Evolutionary conservation across 2,888 invertebrate species (phyloP), one percentile per base, ranked within the genome.

Genomic region (Pocota personata): DNA sequence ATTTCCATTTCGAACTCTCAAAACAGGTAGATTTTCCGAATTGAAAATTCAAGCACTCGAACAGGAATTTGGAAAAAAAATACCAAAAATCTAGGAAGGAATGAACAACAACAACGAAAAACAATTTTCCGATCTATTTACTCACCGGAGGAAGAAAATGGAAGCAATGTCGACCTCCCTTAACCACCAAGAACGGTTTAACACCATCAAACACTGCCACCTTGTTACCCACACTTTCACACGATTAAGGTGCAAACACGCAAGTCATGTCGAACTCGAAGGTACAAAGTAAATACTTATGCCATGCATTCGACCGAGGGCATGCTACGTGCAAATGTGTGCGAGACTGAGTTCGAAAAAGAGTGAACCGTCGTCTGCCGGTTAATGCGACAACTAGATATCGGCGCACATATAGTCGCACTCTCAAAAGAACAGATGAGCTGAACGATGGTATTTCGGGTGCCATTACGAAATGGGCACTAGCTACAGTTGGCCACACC

Each of bases 401-500:
- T 27, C 19, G 21, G 1, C 55, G 64, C 58, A 40, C 32, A 76
- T 88, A 88, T 88, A 88, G 87, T 87, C 72, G 89, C 76, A 84
- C 89, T 88, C 76, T 69, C 64, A 87, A 58, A 50, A 37, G 55
- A 73, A 50, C 75, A 80, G 78, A 76, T 62, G 73, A 48, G 16
- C 57, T 7, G 16, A 48, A 48, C 21, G 16, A 57, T 60, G 32
- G 46, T 76, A 76, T 77, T 80, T 80, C 66, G 89, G 88, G 77
- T 88, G 89, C 90, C 90, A 89, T 90, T 88, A 89, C 87, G 88
- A 89, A 89, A 89, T 88, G 88, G 89, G 89, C 87, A 80, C 62
- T 67, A 71, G 84, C 89, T 80, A 24, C 67, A 50, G 60, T 82
- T 88, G 89, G 88, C 91, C 90, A 92, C 92, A 91, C 92, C 92